These are phyloP conservation scores for Laothoe populi DNA, from an alignment of 2,888 invertebrate genomes.

Conservation along the genomic window DNA sequence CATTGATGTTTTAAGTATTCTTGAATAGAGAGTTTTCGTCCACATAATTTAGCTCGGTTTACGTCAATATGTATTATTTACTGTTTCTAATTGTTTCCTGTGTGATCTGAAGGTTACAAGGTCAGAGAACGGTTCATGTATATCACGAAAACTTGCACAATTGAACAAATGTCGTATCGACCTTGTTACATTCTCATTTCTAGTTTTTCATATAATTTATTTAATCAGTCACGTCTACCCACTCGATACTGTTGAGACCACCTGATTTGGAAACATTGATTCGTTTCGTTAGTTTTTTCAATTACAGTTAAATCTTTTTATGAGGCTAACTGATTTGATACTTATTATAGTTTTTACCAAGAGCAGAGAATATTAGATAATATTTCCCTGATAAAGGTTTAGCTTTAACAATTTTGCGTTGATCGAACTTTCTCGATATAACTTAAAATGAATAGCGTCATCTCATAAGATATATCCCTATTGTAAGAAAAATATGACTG, in stretches of 20 bases:
- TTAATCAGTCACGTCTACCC: constrained; percentile 7
- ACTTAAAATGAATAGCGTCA: too few species aligned
- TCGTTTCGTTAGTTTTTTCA: neutral
- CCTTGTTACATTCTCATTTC: constrained; percentile 6
- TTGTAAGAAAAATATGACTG: too few species aligned
- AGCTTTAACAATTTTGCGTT: too few species aligned
- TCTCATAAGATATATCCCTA: too few species aligned
- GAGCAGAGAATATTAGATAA: too few species aligned
- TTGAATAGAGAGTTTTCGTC: neutral
- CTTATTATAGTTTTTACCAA: too few species aligned
- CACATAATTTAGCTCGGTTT: neutral
- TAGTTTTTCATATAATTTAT: constrained; percentile 1
- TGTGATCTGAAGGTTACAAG: constrained; percentile 23
- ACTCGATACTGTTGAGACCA: neutral
- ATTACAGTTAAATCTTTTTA: neutral
- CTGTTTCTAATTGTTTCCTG: neutral
- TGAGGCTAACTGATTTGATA: too few species aligned
- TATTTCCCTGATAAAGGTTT: too few species aligned
- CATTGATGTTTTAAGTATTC: too few species aligned
- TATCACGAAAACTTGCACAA: constrained; percentile 20
- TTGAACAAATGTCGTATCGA: neutral
- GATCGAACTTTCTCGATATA: too few species aligned
- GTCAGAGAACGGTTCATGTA: constrained; percentile 19
- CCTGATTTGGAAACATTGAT: neutral
- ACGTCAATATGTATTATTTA: neutral